Evolutionary conservation across 2,888 invertebrate genomes (phyloP).

Genomic region (Torymus aiolomorphi): DNA sequence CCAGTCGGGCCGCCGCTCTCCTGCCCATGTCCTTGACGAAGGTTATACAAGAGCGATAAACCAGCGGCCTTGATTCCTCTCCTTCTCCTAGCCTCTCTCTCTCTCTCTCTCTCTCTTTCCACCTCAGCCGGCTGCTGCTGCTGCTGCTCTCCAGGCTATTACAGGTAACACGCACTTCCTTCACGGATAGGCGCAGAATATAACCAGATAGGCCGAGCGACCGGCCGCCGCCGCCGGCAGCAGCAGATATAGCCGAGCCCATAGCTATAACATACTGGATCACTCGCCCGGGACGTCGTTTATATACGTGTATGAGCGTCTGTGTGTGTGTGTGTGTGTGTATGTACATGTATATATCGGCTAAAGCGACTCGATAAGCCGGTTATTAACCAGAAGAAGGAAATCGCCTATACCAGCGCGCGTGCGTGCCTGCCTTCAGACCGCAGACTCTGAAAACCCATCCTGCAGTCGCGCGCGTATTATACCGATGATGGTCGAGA

Average conservation of each 20-base stretch:
- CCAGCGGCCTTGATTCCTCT: conserved; percentile 58
- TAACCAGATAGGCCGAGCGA: conserved; percentile 33
- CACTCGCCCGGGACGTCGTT: too few relatives aligned
- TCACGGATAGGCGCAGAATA: conserved; percentile 45
- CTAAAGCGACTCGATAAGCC: conserved; percentile 59
- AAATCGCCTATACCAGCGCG: conserved; percentile 43
- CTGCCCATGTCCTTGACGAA: conserved; percentile 57
- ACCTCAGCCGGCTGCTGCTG: too few relatives aligned
- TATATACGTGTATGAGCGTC: too few relatives aligned
- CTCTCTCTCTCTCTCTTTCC: conserved; percentile 8
- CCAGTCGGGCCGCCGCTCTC: conserved; percentile 36
- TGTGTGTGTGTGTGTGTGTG: too few relatives aligned
- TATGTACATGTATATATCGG: conserved; percentile 27
- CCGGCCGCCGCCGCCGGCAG: too few relatives aligned
- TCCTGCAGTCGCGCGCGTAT: conserved; percentile 20
- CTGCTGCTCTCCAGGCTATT: conserved; percentile 43
- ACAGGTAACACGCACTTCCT: conserved; percentile 57
- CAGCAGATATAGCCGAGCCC: conserved; percentile 43
- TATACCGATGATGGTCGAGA: too few relatives aligned
- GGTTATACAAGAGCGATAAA: conserved; percentile 60
- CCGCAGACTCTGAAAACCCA: conserved; percentile 48
- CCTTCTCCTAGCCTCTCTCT: too few relatives aligned
- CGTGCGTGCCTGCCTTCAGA: background rate
- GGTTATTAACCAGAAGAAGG: conserved; percentile 60
- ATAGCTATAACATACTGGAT: conserved; percentile 15